Conservation (phyloP, 1,140 invertebrate species). For the Rhynchophorus ferrugineus region DNA sequence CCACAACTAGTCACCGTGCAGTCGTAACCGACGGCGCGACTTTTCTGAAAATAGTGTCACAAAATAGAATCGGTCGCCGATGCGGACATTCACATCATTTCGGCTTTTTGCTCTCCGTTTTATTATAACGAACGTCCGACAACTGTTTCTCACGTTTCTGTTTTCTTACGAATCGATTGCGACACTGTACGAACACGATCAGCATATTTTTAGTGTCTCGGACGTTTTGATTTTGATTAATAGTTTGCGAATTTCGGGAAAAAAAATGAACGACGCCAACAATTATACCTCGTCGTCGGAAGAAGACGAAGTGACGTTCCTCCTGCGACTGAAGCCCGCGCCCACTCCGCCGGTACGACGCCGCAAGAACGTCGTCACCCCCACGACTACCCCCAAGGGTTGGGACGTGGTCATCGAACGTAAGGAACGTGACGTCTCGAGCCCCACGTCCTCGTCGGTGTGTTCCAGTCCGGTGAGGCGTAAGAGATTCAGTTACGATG, state of each 20-base stretch:
- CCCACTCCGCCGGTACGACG: slow-evolving; percentile 25
- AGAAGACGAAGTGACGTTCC: slow-evolving; percentile 30
- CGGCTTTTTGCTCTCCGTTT: background rate
- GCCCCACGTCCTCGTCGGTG: slow-evolving; percentile 1
- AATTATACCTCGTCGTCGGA: slow-evolving; percentile 1
- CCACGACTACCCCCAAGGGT: slow-evolving; percentile 17
- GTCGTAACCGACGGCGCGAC: no score
- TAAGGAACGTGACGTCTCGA: slow-evolving; percentile 7
- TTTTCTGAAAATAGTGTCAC: background rate
- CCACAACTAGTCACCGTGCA: no score
- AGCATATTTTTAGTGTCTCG: no score
- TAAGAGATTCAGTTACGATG: background rate
- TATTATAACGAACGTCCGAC: no score
- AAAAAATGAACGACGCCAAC: background rate
- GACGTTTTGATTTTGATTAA: background rate
- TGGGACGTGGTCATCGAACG: slow-evolving; percentile 30
- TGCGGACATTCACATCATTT: background rate
- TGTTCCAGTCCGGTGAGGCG: background rate
- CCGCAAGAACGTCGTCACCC: slow-evolving; percentile 5
- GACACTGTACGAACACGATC: no score
- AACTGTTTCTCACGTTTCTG: no score
- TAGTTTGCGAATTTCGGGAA: background rate
- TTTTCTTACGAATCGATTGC: no score
- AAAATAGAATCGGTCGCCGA: background rate
- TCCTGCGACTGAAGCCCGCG: slow-evolving; percentile 27